Evolutionary conservation across 2,113 vertebrate species (phyloP), one percentile per base, ranked within the genome.

Genomic region (Marmota flaviventris): DNA sequence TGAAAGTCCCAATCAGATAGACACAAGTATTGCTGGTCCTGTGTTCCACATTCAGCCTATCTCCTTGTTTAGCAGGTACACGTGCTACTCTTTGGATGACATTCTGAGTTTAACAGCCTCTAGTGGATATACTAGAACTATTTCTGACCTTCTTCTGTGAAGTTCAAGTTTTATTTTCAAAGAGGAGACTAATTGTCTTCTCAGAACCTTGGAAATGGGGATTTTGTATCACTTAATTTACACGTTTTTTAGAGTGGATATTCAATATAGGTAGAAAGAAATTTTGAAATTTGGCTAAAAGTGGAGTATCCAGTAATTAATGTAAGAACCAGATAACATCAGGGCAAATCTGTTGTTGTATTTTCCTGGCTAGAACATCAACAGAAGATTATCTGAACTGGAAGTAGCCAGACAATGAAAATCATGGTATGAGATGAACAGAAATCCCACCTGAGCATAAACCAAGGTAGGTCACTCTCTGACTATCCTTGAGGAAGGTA

Each of bases 151-250:
- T 81, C 14, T 48, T 94, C 51, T 81, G 17, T 48, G 42, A 92
- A 69, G 20, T 58, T 70, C 56, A 79, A 78, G 63, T 8, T 92
- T 87, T 84, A 48, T 83, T 89, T 81, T 81, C 58, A 85, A 95
- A 81, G 42, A 84, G 69, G 24, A 93, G 32, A 51, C 32, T 20
- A 86, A 83, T n/a, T 91, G 24, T 86, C 45, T 53, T 14, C n/a
- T 93, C 37, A 72, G 32, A 27, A 89, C 83, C 27, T 86, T 37
- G 11, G 5, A 79, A 79, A 95, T 70, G 37, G 25, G n/a, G 5
- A 79, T 14, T 85, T 96, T 29, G 27, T 82, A 58, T 27, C 12
- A 83, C 12, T 45, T 67, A 77, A 58, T 85, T 42, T 45, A 37
- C 56, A 82, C 58, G 27, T 9, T 58, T 81, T 70, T 84, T 20